These are phyloP conservation scores for Holotrichia oblita DNA, from an alignment of 1,140 invertebrate species.

Conservation along the genomic window DNA sequence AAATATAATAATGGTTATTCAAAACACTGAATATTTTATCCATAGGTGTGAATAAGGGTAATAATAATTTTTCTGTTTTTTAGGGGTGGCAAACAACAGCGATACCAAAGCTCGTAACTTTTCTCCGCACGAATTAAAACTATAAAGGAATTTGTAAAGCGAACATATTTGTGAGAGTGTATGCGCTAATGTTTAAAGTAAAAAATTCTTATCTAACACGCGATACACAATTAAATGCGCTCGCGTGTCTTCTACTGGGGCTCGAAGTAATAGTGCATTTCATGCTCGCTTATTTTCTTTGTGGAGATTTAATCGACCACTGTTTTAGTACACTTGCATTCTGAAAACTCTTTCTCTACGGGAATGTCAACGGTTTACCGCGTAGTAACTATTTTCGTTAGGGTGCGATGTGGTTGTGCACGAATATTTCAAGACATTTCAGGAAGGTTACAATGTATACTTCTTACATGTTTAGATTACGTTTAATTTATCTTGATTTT, in stretches of 20 bases:
- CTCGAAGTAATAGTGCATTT: constrained; percentile 12
- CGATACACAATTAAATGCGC: constrained; percentile 12
- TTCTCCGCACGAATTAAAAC: neutral
- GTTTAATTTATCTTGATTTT: too few species aligned
- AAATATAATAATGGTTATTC: too few species aligned
- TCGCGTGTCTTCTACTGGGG: neutral
- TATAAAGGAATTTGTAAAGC: constrained; percentile 14
- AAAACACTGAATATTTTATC: too few species aligned
- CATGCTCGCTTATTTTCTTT: neutral
- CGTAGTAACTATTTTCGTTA: too few species aligned
- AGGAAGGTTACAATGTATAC: too few species aligned
- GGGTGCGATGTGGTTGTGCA: too few species aligned
- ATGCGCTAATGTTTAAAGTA: neutral
- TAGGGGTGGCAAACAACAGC: too few species aligned
- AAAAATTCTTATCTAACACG: neutral
- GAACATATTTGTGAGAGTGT: neutral
- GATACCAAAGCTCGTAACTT: neutral
- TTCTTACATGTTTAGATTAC: too few species aligned
- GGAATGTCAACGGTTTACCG: neutral
- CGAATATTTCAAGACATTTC: too few species aligned
- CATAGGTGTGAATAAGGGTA: too few species aligned
- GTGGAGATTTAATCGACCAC: neutral
- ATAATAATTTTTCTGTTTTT: too few species aligned
- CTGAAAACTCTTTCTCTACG: constrained; percentile 1
- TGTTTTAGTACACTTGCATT: constrained; percentile 7